phyloP scores from a whole-genome alignment of 2,113 vertebrate genomes.

The Nipponia nippon region DNA sequence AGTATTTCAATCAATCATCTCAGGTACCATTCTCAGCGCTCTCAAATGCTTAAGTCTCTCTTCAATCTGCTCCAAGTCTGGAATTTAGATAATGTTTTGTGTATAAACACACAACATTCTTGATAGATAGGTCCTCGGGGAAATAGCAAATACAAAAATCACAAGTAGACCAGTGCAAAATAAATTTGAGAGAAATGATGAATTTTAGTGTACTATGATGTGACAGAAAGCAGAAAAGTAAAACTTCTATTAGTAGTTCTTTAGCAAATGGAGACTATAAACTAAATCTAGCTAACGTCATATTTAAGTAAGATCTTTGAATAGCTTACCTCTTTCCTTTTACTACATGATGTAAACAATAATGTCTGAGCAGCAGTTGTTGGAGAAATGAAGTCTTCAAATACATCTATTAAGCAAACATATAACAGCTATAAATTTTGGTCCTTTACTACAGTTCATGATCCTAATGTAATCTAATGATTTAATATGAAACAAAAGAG shows the following conservation, averaged over 20 bases:
- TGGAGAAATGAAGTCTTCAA: conserved; percentile 98
- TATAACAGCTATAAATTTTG: not conserved
- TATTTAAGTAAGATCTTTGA: not conserved
- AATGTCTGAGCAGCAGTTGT: conserved; percentile 97
- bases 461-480: not conserved
- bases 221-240: not conserved
- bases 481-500: not conserved
- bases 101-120: not conserved
- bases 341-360: conserved; percentile 96
- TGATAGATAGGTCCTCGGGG: not conserved
- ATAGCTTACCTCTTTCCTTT: conserved; percentile 92
- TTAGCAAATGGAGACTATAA: not conserved
- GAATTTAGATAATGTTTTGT: not conserved
- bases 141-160: not conserved
- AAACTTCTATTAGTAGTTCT: not conserved
- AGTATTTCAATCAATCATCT: not conserved
- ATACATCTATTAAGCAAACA: conserved; percentile 84
- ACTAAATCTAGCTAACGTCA: not conserved
- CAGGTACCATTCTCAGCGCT: not conserved
- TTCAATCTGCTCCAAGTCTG: not conserved
- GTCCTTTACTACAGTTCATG: not conserved
- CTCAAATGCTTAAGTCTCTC: not conserved
- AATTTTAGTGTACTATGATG: not conserved
- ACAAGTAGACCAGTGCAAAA: not conserved
- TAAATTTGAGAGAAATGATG: not conserved